phyloP scores from a whole-genome alignment of 2,113 vertebrate genomes.

The Hiodon alosoides region DNA sequence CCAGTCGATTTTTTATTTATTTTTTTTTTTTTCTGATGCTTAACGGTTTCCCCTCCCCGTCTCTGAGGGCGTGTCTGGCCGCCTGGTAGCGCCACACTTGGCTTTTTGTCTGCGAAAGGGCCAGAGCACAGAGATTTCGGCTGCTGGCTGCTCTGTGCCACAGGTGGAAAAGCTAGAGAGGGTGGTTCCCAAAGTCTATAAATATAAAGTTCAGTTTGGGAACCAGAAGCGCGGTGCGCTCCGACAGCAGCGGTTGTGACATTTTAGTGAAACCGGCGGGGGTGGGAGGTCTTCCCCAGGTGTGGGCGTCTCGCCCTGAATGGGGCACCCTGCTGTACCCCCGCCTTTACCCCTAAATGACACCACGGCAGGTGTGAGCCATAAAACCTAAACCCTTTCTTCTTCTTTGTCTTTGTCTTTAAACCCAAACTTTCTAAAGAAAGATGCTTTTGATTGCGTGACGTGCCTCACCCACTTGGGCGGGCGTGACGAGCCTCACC shows the following conservation, averaged over 20 bases:
- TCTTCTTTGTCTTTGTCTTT: neutral
- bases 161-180: neutral
- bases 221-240: neutral
- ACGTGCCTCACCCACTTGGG: too few species aligned
- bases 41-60: neutral
- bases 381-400: too few species aligned
- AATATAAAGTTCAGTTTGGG: neutral
- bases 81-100: neutral
- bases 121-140: neutral
- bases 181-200: conserved; percentile 13
- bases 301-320: conserved; percentile 3
- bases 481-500: too few species aligned
- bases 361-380: neutral
- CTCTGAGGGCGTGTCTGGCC: too few species aligned
- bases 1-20: neutral
- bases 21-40: neutral
- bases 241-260: neutral
- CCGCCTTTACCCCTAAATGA: neutral
- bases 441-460: neutral
- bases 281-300: conserved; percentile 21
- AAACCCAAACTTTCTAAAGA: neutral
- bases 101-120: neutral
- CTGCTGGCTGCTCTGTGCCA: neutral
- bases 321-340: neutral
- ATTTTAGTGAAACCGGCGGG: conserved; percentile 8